A percentile compares a stretch with the other conserved stretches of the same genome.
Evolutionary conservation across 2,888 invertebrate species (phyloP).

Genomic region (Germaria angustata): DNA sequence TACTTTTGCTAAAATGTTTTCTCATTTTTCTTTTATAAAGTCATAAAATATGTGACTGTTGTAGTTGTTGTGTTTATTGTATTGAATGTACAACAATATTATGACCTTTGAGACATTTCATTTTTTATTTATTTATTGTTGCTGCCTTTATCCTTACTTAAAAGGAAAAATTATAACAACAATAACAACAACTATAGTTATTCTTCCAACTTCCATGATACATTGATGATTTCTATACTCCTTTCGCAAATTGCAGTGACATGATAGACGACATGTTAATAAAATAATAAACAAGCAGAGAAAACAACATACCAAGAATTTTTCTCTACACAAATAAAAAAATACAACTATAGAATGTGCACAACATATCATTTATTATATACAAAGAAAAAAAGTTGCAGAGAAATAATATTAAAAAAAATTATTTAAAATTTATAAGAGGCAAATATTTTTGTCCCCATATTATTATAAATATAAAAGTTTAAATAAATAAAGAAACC

Average conservation of each 20-base stretch:
- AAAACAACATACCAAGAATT: background rate
- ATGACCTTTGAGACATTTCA: slow-evolving; percentile 44
- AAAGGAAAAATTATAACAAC: no score
- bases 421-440: no score
- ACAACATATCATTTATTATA: slow-evolving; percentile 26
- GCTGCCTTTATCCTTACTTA: background rate
- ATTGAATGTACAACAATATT: slow-evolving; percentile 18
- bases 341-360: slow-evolving; percentile 9
- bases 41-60: background rate
- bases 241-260: slow-evolving; percentile 65
- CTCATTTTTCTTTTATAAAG: slow-evolving; percentile 20
- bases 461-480: no score
- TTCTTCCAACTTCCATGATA: slow-evolving; percentile 29
- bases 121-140: background rate
- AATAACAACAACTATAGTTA: background rate
- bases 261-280: slow-evolving; percentile 54
- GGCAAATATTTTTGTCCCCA: no score
- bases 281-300: slow-evolving; percentile 27
- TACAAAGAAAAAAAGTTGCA: background rate
- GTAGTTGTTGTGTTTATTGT: slow-evolving; percentile 4
- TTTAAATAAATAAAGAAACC: no score
- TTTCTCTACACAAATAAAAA: background rate
- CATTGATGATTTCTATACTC: slow-evolving; percentile 53
- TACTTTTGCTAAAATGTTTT: slow-evolving; percentile 5
- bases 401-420: background rate